Conservation (phyloP, 2,113 vertebrate genomes). For the Prolemur simus region DNA sequence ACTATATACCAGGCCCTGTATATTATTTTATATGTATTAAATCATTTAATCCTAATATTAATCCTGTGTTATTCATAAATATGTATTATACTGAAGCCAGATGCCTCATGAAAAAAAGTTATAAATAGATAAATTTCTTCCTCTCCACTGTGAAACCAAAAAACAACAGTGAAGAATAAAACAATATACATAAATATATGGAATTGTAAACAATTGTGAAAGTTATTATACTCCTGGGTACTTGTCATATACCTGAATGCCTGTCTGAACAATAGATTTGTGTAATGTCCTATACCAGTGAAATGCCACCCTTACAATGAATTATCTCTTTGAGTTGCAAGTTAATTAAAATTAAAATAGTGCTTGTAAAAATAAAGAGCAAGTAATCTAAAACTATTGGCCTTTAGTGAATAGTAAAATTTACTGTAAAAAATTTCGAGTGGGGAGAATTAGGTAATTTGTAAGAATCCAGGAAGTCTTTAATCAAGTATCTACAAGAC, state of each 20-base stretch:
- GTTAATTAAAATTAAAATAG: conserved; percentile 7
- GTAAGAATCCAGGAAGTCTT: not conserved
- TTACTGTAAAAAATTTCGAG: not conserved
- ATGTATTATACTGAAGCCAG: not conserved
- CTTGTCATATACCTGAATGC: not conserved
- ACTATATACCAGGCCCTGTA: not conserved
- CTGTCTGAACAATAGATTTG: not conserved
- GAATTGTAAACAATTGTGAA: not conserved
- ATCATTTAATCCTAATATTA: not conserved
- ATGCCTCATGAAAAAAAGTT: not conserved
- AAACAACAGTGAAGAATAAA: not conserved
- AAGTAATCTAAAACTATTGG: not conserved
- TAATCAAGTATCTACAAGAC: not conserved
- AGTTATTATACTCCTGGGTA: not conserved
- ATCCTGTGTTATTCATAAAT: not conserved
- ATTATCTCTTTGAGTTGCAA: not conserved
- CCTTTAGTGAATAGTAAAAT: not conserved
- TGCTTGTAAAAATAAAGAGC: not conserved
- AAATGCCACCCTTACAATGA: not conserved
- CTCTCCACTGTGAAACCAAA: not conserved
- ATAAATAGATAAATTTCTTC: not conserved
- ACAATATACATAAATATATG: not conserved
- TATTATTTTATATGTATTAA: not conserved
- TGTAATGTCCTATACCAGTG: not conserved
- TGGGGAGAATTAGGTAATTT: not conserved